These are phyloP conservation scores for Burhinus oedicnemus DNA, from an alignment of 2,113 vertebrate species.

Conservation along the genomic window DNA sequence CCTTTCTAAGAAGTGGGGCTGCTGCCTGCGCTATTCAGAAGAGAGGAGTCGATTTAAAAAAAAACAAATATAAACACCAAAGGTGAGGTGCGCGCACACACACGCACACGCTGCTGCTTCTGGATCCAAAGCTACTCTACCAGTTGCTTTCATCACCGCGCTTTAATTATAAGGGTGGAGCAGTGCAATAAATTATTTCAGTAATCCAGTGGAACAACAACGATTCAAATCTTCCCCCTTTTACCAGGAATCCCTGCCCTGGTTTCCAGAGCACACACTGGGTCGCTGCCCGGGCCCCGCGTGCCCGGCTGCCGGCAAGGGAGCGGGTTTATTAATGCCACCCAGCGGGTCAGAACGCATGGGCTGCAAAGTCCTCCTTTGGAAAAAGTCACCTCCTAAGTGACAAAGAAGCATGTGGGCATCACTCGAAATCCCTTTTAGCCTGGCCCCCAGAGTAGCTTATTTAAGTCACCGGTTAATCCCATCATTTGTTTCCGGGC, in stretches of 20 bases:
- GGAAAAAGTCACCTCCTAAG: background rate
- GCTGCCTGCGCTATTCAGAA: slow-evolving; percentile 30
- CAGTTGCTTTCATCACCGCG: slow-evolving; percentile 66
- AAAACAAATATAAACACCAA: slow-evolving; percentile 52
- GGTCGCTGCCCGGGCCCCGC: background rate
- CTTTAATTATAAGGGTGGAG: slow-evolving; percentile 76
- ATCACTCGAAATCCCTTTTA: background rate
- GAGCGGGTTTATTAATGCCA: background rate
- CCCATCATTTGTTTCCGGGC: slow-evolving; percentile 13
- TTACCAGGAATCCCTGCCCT: slow-evolving; percentile 64
- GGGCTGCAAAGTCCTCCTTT: background rate
- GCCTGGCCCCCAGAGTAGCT: background rate
- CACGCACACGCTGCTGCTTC: slow-evolving; percentile 14
- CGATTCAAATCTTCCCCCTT: slow-evolving; percentile 67
- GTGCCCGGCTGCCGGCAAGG: background rate
- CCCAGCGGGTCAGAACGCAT: background rate
- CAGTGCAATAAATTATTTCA: slow-evolving; percentile 72
- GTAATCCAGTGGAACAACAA: slow-evolving; percentile 72
- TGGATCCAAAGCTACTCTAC: slow-evolving; percentile 71
- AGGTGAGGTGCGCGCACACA: slow-evolving; percentile 43
- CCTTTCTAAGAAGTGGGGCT: slow-evolving; percentile 69
- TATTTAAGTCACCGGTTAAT: slow-evolving; percentile 7
- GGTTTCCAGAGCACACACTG: slow-evolving; percentile 46
- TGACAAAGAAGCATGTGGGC: background rate
- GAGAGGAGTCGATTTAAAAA: slow-evolving; percentile 19